A percentile compares a stretch with the other conserved stretches of the same genome.
phyloP scores from a whole-genome alignment of 2,888 invertebrate species.

The Phyto melanocephala region DNA sequence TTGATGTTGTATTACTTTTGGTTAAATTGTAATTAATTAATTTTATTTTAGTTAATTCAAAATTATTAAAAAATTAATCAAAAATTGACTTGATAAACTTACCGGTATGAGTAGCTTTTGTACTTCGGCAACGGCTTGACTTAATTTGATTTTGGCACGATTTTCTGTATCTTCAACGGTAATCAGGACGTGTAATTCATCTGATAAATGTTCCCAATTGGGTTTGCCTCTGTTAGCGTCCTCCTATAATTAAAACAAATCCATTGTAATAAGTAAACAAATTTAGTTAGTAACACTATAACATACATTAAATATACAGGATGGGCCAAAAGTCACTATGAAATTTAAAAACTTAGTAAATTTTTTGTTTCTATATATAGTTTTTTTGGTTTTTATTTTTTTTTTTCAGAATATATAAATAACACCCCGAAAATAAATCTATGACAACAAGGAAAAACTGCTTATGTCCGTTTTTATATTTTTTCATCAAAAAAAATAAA shows the following conservation, averaged over 20 bases:
- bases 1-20: constrained; percentile 43
- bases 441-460: no score
- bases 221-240: constrained; percentile 99
- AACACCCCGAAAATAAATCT: no score
- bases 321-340: no score
- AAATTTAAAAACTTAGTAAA: no score
- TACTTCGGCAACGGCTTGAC: constrained; percentile 98
- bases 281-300: no score
- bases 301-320: no score
- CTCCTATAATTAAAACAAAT: constrained; percentile 85
- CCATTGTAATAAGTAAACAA: no score
- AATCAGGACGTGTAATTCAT: constrained; percentile 98
- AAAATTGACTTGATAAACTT: constrained; percentile 78
- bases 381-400: no score
- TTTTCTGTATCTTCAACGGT: constrained; percentile 99
- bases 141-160: constrained; percentile 95
- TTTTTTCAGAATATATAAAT: no score
- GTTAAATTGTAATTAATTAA: constrained; percentile 35
- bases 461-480: no score
- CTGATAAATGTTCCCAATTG: constrained; percentile 99
- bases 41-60: constrained; percentile 2
- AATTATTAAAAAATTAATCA: neutral
- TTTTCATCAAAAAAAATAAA: no score
- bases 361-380: no score
- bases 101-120: constrained; percentile 98